Percentiles rank a stretch among this genome's conserved stretches.
Evolutionary conservation across 2,113 vertebrate species (phyloP).

Genomic region (Brachyistius frenatus): DNA sequence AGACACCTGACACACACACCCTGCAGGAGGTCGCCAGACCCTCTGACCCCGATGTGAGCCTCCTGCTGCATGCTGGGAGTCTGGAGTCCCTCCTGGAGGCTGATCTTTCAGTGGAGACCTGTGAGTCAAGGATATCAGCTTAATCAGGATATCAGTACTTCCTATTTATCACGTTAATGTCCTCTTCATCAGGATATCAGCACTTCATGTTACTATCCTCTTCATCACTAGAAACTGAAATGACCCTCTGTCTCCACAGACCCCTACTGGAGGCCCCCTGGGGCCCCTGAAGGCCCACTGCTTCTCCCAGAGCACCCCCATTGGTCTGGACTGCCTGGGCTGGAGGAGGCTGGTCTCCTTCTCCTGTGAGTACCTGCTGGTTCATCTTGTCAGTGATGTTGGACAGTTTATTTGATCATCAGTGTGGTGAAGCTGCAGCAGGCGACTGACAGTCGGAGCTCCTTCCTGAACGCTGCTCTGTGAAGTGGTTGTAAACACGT

Average conservation of each 20-base stretch:
- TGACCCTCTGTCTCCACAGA: conserved; percentile 29
- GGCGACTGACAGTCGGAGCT: no score
- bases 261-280: conserved; percentile 62
- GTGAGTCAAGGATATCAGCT: no score
- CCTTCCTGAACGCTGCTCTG: no score
- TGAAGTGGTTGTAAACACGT: no score
- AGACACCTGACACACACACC: neutral
- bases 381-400: no score
- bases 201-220: no score
- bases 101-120: conserved; percentile 42
- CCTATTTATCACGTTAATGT: no score
- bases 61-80: conserved; percentile 43
- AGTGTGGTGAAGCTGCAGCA: no score
- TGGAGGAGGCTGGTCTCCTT: conserved; percentile 74
- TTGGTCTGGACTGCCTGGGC: conserved; percentile 86
- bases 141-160: no score
- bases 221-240: no score
- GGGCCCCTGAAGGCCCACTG: conserved; percentile 78
- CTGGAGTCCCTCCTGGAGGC: conserved; percentile 74
- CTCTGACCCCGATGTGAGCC: conserved; percentile 43
- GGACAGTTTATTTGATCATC: no score
- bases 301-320: conserved; percentile 90
- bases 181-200: no score
- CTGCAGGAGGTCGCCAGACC: conserved; percentile 1
- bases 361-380: conserved; percentile 75